Percentiles rank a stretch among this genome's conserved stretches.
Evolutionary conservation across 2,888 invertebrate genomes (phyloP).

Genomic region (Drosophila melanosoma): DNA sequence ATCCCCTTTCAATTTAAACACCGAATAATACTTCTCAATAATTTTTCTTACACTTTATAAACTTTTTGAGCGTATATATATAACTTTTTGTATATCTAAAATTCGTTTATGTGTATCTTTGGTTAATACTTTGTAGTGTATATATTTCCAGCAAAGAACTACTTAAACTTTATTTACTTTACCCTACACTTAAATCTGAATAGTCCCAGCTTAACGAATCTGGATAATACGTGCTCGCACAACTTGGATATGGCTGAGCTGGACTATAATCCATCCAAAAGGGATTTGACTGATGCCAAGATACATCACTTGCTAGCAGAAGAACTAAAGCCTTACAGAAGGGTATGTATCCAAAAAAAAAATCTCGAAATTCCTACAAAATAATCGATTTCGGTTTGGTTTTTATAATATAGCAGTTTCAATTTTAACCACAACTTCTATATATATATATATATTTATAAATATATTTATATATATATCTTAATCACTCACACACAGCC

Average conservation of each 20-base stretch:
- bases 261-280: conserved; percentile 96
- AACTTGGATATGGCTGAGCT: conserved; percentile 97
- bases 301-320: conserved; percentile 96
- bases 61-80: conserved; percentile 12
- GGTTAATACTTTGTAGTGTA: conserved; percentile 22
- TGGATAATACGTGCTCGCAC: conserved; percentile 92
- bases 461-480: conserved; percentile 14
- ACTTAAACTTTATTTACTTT: conserved; percentile 10
- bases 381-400: conserved; percentile 60
- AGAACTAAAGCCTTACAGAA: conserved; percentile 94
- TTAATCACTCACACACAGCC: conserved; percentile 56
- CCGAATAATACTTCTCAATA: conserved; percentile 25
- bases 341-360: conserved; percentile 87
- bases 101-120: conserved; percentile 82
- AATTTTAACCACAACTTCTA: conserved; percentile 39
- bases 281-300: conserved; percentile 96
- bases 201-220: conserved; percentile 93
- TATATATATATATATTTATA: conserved; percentile 9
- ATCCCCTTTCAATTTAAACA: conserved; percentile 31
- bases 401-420: conserved; percentile 55
- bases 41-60: conserved; percentile 17
- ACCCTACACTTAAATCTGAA: conserved; percentile 2
- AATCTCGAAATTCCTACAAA: conserved; percentile 2
- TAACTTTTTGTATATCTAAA: conserved; percentile 71
- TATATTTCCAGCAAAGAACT: background rate